Percentiles rank a stretch among this genome's conserved stretches.
These are phyloP conservation scores for Oikopleura vanhoeffeni DNA, from an alignment of 23 tunicate species.

Conservation along the genomic window DNA sequence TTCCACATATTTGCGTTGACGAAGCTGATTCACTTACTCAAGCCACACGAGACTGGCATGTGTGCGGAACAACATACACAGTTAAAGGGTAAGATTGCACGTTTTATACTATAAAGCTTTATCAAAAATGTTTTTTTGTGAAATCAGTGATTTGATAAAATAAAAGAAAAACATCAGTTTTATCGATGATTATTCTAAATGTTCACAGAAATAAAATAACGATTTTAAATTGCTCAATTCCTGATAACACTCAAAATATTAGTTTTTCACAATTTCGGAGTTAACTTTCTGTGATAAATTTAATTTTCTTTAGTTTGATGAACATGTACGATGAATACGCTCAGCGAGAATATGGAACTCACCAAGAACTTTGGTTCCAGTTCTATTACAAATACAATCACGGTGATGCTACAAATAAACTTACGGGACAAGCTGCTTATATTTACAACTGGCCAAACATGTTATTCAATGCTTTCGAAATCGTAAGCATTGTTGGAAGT, in stretches of 20 bases:
- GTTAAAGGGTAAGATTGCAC: no score
- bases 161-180: no score
- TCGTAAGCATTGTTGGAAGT: neutral
- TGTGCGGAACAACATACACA: neutral
- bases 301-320: constrained; percentile 8
- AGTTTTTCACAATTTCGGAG: no score
- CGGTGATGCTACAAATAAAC: neutral
- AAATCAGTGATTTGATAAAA: no score
- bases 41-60: neutral
- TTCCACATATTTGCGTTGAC: neutral
- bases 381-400: neutral
- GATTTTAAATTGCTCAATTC: no score
- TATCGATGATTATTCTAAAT: no score
- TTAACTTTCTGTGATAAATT: no score
- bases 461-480: constrained; percentile 10
- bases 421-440: neutral
- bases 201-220: no score
- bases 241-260: no score
- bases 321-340: constrained; percentile 11
- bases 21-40: no score
- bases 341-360: constrained; percentile 15
- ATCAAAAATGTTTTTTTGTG: no score
- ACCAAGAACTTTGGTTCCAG: constrained; percentile 15
- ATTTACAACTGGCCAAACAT: neutral
- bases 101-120: no score